phyloP scores from a whole-genome alignment of 2,113 vertebrate genomes.

The Gorilla gorilla region DNA sequence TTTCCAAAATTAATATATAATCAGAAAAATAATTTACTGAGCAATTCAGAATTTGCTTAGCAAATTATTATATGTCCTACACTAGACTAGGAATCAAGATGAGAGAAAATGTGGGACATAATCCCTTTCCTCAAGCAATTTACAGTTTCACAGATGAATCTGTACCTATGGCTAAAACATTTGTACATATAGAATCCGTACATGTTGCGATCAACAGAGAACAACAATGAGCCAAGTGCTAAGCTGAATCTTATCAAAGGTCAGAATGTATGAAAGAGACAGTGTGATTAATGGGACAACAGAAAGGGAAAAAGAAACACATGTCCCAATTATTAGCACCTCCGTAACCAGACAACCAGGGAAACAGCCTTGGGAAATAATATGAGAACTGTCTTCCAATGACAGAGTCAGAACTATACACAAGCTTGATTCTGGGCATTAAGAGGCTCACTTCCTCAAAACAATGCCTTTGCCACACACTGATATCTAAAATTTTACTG shows the following conservation, averaged over 20 bases:
- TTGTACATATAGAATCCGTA: not conserved
- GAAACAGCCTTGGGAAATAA: not conserved
- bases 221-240: not conserved
- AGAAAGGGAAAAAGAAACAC: not conserved
- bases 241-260: not conserved
- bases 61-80: not conserved
- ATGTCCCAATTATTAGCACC: not conserved
- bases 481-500: not conserved
- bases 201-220: not conserved
- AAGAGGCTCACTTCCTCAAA: not conserved
- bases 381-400: not conserved
- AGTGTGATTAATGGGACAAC: not conserved
- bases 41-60: constrained; percentile 25
- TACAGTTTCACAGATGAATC: not conserved
- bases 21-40: constrained; percentile 16
- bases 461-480: not conserved
- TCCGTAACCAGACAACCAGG: not conserved
- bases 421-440: not conserved
- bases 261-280: not conserved
- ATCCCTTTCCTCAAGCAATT: not conserved
- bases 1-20: constrained; percentile 34
- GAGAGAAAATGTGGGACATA: not conserved
- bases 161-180: not conserved
- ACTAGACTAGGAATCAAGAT: not conserved
- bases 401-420: not conserved